Evolutionary conservation across 2,797 vertebrate species (phyloP).

Genomic region (Sciurus vulgaris): DNA sequence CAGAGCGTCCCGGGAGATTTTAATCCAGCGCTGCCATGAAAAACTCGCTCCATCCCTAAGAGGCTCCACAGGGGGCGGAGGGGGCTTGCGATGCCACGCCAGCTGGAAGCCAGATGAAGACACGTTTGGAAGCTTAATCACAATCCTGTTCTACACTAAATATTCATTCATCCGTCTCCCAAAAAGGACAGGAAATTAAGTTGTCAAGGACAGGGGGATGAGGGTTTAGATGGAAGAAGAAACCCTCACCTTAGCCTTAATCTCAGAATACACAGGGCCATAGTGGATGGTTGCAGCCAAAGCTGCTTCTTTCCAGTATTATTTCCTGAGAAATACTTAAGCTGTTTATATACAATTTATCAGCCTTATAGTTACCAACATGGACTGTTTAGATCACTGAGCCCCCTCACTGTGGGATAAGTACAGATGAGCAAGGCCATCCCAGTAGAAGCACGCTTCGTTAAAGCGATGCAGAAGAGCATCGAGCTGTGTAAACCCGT

Average conservation of each 20-base stretch:
- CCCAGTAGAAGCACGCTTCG: slow-evolving; percentile 83
- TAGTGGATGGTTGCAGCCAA: slow-evolving; percentile 41
- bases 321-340: slow-evolving; percentile 80
- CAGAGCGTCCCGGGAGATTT: slow-evolving; percentile 76
- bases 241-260: slow-evolving; percentile 75
- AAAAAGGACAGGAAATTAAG: slow-evolving; percentile 85
- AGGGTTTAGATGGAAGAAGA: slow-evolving; percentile 63
- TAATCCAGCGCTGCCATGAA: slow-evolving; percentile 80
- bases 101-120: slow-evolving; percentile 88
- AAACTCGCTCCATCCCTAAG: slow-evolving; percentile 76
- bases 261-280: slow-evolving; percentile 44
- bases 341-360: slow-evolving; percentile 83
- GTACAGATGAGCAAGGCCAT: slow-evolving; percentile 77
- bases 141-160: slow-evolving; percentile 83
- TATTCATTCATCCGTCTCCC: slow-evolving; percentile 84
- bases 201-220: slow-evolving; percentile 79
- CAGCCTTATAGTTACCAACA: slow-evolving; percentile 79
- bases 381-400: slow-evolving; percentile 68
- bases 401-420: slow-evolving; percentile 76
- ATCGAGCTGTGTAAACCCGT: slow-evolving; percentile 78
- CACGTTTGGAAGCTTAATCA: slow-evolving; percentile 86
- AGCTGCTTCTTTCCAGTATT: slow-evolving; percentile 56
- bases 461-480: slow-evolving; percentile 75
- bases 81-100: slow-evolving; percentile 82
- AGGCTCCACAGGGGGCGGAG: slow-evolving; percentile 67